Base-by-base conservation (phyloP, 2,888 invertebrate species). In the Idaea biselata region DNA sequence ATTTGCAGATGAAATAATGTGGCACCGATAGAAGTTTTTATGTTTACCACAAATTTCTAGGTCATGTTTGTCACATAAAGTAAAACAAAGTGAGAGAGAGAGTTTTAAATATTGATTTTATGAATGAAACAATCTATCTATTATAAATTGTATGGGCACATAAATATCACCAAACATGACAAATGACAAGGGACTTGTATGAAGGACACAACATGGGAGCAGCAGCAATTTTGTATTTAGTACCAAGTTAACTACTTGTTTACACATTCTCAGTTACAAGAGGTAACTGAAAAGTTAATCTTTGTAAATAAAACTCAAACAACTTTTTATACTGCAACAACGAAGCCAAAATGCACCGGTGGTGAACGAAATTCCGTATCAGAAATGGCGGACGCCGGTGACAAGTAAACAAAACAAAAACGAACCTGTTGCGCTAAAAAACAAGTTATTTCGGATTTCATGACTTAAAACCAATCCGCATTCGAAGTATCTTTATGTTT, bases 321-420 rank as follows among this genome's bases (percentile, higher is more conserved):
- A 44, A 11, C 11, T 44, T 44, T 44, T 6, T 11, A 44, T 8
- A 44, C 44, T 44, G 44, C 8, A 44, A 44, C 44, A 44, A 44
- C 44, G 44, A 58, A 7, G 16, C 6, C 17, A 58, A 16, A 58
- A 58, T 17, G 56, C 25, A 18, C 25, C 77, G 81, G 44, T 91
- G 93, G 93, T 92, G 91, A 91, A 91, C 80, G 80, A 58, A 84
- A 85, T 81, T 81, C 82, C 72, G 76, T 83, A 79, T 81, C 81
- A 93, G 93, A 93, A 91, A 93, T 93, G 93, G 93, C 93, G 89
- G 92, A 92, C 91, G 88, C 92, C 92, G 91, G 91, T 93, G 93
- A 93, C 93, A 93, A 93, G 91, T 91, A 91, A 90, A 93, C 93
- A 93, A 93, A 93, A 93, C 91, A 89, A 91, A 91, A 91, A 88